A percentile compares a stretch with the other conserved stretches of the same genome.
These are phyloP conservation scores for Orycteropus afer DNA, from an alignment of 2,113 vertebrate species.

Conservation along the genomic window DNA sequence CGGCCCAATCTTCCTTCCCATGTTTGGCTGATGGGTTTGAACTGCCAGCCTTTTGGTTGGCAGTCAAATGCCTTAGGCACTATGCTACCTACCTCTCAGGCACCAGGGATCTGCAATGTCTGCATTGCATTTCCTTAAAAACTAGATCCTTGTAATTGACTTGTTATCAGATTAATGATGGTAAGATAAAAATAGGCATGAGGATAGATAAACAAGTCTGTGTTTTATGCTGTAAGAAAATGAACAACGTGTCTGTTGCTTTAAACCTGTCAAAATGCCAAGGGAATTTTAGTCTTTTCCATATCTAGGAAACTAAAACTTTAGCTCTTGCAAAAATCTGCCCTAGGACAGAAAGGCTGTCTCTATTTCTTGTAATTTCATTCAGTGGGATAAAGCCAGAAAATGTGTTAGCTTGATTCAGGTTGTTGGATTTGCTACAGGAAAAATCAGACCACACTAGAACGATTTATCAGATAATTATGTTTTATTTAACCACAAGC, in stretches of 20 bases:
- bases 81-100: background rate
- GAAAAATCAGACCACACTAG: conserved; percentile 73
- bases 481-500: conserved; percentile 75
- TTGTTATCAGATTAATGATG: background rate
- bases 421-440: conserved; percentile 74
- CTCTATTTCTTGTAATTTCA: conserved; percentile 64
- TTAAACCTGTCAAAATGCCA: conserved; percentile 57
- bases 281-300: conserved; percentile 41
- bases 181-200: background rate
- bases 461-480: conserved; percentile 78
- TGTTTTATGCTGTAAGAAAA: conserved; percentile 63
- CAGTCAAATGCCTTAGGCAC: no score
- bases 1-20: no score
- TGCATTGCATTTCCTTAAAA: background rate
- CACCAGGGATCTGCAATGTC: background rate
- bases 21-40: no score
- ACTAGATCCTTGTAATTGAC: background rate
- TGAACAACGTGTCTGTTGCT: conserved; percentile 21
- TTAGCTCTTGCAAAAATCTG: conserved; percentile 49
- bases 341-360: conserved; percentile 53
- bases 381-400: conserved; percentile 63
- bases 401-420: conserved; percentile 75
- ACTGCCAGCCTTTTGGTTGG: no score
- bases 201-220: background rate
- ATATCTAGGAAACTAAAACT: conserved; percentile 67